These are phyloP conservation scores for Motacilla tschutschensis DNA, from an alignment of 2,113 vertebrate species.

Conservation along the genomic window DNA sequence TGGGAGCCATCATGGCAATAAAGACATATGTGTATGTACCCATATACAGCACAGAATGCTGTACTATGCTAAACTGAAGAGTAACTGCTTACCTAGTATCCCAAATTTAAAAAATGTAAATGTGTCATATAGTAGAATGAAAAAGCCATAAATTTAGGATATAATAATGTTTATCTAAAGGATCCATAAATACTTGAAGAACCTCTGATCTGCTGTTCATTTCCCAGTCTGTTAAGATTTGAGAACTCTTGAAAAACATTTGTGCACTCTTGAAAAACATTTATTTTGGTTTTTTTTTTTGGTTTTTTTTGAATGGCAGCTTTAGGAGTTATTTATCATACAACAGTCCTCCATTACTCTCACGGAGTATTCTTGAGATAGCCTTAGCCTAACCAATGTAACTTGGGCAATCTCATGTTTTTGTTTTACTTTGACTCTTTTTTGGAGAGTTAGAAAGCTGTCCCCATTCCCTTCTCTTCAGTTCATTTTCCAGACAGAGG, in stretches of 20 bases:
- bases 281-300: not conserved
- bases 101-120: not conserved
- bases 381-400: not conserved
- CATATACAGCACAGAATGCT: not conserved
- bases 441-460: not conserved
- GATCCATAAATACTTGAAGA: not conserved
- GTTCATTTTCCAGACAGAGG: not conserved
- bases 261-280: not conserved
- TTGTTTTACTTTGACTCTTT: not conserved
- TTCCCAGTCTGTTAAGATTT: not conserved
- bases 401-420: not conserved
- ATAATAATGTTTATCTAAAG: not conserved
- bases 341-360: not conserved
- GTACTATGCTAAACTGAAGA: not conserved
- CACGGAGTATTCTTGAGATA: not conserved
- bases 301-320: not conserved
- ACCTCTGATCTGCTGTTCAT: not conserved
- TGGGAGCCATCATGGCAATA: not conserved
- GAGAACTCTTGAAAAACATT: not conserved
- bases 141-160: not conserved
- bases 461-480: not conserved
- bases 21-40: not conserved
- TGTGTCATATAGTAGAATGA: not conserved
- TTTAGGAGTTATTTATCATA: not conserved
- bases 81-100: not conserved